Evolutionary conservation across 2,797 vertebrate genomes (phyloP).

Genomic region (Dermochelys coriacea): DNA sequence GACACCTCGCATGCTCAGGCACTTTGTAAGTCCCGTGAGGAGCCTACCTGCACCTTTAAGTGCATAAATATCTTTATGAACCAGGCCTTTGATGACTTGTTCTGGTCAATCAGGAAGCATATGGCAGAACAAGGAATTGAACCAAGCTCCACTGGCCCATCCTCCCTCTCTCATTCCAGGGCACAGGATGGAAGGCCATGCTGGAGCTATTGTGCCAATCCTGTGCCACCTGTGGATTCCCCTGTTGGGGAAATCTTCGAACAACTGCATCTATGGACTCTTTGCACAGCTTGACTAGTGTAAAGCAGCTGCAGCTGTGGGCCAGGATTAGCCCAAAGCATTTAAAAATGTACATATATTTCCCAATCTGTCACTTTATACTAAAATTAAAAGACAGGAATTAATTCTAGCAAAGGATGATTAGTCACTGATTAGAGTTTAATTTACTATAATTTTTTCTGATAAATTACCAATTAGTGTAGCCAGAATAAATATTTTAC

Average conservation of each 20-base stretch:
- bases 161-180: background rate
- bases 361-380: background rate
- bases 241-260: background rate
- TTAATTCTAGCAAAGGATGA: conserved; percentile 33
- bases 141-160: background rate
- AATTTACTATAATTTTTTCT: conserved; percentile 57
- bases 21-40: background rate
- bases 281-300: background rate
- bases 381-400: conserved; percentile 8
- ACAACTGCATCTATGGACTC: background rate
- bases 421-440: conserved; percentile 47
- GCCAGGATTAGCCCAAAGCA: background rate
- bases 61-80: background rate
- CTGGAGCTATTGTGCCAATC: background rate
- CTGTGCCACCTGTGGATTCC: background rate
- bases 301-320: background rate
- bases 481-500: conserved; percentile 67
- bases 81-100: background rate
- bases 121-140: background rate
- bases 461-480: conserved; percentile 65
- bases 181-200: background rate
- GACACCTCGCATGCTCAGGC: background rate
- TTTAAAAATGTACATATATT: background rate
- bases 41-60: background rate
- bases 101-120: background rate